Evolutionary conservation across 2,797 vertebrate genomes (phyloP), one percentile per base, ranked within the genome.

Genomic region (Sebastes diaconus): DNA sequence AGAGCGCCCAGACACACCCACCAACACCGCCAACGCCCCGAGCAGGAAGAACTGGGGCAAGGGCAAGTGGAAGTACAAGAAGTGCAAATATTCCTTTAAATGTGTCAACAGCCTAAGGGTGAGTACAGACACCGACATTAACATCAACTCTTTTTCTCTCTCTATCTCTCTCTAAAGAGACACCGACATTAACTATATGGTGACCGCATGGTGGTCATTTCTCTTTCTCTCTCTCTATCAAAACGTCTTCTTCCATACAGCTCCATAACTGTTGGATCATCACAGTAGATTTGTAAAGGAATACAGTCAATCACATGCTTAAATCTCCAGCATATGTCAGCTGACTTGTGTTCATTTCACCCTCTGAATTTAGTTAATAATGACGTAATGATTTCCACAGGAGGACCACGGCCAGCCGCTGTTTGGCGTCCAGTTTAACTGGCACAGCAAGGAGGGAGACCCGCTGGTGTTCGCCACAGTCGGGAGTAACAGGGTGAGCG

Each of bases 11-110:
- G 98, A 99, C 89, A 99, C 98, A 0, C 98, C 98, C 68, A 99
- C 98, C 20, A 99, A 99, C 94, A 98, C 99, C 0, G 96, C 97
- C 73, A 99, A 97, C 34, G 97, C 97, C 1, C 98, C 98, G 0
- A 98, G 98, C 83, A 97, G 98, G 18, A 99, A 99, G 91, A 98
- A 97, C 92, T 99, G 97, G 98, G 97, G 98, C 24, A 99, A 99
- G 93, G 99, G 99, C 88, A 99, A 99, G 88, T 99, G 98, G 98
- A 99, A 99, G 88, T 99, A 97, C 55, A 99, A 99, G 94, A 99
- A 99, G 92, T 99, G 99, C 95, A 96, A 98, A 96, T 99, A 99
- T 81, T 98, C 98, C 55, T 99, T 99, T 90, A 99, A 98, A 91
- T 99, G 98, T 92, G 98, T 99, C 78, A 99, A 99, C 96, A 99